phyloP scores from a whole-genome alignment of 2,113 vertebrate genomes.

The Pontoporia blainvillei region DNA sequence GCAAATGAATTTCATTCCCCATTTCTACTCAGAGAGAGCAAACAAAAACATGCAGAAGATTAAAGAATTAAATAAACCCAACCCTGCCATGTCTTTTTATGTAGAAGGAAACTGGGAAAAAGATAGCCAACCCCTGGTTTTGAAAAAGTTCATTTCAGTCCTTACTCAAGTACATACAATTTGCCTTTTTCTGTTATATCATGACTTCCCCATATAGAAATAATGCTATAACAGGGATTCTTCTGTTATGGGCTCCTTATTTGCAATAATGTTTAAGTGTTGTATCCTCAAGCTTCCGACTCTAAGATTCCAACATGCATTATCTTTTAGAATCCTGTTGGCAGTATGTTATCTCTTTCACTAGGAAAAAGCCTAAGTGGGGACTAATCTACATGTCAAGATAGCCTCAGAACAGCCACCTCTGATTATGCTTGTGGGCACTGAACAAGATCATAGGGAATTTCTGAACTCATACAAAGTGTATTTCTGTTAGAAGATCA shows the following conservation, averaged over 20 bases:
- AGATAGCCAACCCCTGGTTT: not conserved
- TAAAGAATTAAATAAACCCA: constrained; percentile 57
- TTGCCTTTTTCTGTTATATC: not conserved
- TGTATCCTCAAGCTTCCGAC: not conserved
- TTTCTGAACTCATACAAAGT: not conserved
- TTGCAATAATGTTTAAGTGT: not conserved
- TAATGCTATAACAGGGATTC: not conserved
- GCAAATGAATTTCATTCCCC: constrained; percentile 36
- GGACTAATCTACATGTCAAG: not conserved
- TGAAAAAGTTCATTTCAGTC: not conserved
- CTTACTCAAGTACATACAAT: not conserved
- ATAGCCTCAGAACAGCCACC: not conserved
- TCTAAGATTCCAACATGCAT: not conserved
- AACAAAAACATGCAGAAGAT: constrained; percentile 39
- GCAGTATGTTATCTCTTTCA: not conserved
- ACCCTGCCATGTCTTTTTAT: not conserved
- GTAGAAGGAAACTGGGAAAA: constrained; percentile 13
- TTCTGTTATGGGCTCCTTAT: not conserved
- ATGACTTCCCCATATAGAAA: not conserved
- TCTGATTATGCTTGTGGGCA: not conserved
- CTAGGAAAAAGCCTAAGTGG: not conserved
- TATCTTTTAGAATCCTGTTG: not conserved
- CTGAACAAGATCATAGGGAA: not conserved
- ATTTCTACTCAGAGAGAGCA: constrained; percentile 30
- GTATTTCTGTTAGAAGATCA: not conserved